phyloP scores from a whole-genome alignment of 2,113 vertebrate genomes.

The Blennius ocellaris region DNA sequence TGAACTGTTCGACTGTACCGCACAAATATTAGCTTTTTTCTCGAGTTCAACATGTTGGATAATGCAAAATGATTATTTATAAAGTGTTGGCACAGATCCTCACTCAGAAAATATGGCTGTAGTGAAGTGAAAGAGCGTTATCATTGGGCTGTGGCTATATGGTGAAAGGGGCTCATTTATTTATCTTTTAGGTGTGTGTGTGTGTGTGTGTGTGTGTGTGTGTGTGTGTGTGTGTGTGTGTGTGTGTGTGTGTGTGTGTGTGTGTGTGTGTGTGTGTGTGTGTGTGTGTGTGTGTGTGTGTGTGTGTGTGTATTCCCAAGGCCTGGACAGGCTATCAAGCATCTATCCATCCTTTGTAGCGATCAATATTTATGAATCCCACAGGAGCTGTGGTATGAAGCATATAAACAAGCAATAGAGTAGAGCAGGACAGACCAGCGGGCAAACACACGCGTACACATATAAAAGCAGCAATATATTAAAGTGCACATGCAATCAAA shows the following conservation, averaged over 20 bases:
- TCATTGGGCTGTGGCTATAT: constrained; percentile 38
- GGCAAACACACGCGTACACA: constrained; percentile 35
- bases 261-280: constrained; percentile 27
- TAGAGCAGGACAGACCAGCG: constrained; percentile 59
- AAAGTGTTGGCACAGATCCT: neutral
- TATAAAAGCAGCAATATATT: constrained; percentile 33
- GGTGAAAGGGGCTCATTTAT: constrained; percentile 11
- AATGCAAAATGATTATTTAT: too few species aligned
- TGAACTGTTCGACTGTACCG: too few species aligned
- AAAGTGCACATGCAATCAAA: constrained; percentile 59
- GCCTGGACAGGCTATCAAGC: constrained; percentile 74
- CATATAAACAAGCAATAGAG: constrained; percentile 86
- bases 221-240: constrained; percentile 30
- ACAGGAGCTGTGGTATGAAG: constrained; percentile 93
- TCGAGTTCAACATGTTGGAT: too few species aligned
- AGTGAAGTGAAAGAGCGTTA: constrained; percentile 38
- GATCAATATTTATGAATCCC: constrained; percentile 99
- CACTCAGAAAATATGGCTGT: constrained; percentile 34
- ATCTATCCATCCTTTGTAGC: constrained; percentile 87
- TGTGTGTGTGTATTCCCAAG: constrained; percentile 82
- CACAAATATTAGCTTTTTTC: too few species aligned
- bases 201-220: constrained; percentile 6
- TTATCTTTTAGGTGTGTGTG: constrained; percentile 10
- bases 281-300: constrained; percentile 75
- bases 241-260: constrained; percentile 11